Base-by-base conservation (phyloP, 2,888 invertebrate species). In the Diploptera punctata region DNA sequence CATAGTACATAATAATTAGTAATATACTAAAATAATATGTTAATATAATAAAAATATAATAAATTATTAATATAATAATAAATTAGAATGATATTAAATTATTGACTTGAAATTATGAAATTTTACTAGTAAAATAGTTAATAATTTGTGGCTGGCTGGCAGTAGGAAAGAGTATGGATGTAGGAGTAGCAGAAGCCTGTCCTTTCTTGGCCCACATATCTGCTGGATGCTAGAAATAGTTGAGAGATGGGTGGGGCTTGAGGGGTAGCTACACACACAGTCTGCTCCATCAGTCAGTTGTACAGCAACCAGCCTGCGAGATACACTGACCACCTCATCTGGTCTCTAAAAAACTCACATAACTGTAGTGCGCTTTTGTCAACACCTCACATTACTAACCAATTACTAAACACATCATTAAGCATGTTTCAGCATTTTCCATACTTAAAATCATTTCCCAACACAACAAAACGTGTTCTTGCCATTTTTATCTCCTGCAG, bases 131-230 rank as follows among this genome's bases (percentile, higher is more conserved):
- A 24, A 52, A 52, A n/a, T n/a, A 47, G n/a, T 52, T 52, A 52
- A n/a, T n/a, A 47, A 24, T 52, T 52, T 24, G 24, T 52, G 24
- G 24, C n/a, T 52, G 52, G 4, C 19, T 7, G n/a, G 47, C n/a
- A n/a, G n/a, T 33, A 33, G 33, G 33, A 10, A 7, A 33, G 33
- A 33, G 33, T 33, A 33, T 71, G 71, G 26, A 65, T 70, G 49
- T 49, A 52, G 70, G 70, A 65, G 29, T 62, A 71, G 65, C 38
- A 57, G 57, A 16, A 29, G 57, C 26, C 68, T 85, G 86, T 85
- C 87, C 87, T 87, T 88, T 87, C 87, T 87, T 87, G 87, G 87
- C 76, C 70, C 77, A 76, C 81, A 84, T 74, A 78, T 77, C 83
- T 85, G 81, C 82, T 82, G 57, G 69, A 49, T 57, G 73, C 75